Evolutionary conservation across 2,797 vertebrate species (phyloP), one percentile per base, ranked within the genome.

Genomic region (Heterohyrax brucei): DNA sequence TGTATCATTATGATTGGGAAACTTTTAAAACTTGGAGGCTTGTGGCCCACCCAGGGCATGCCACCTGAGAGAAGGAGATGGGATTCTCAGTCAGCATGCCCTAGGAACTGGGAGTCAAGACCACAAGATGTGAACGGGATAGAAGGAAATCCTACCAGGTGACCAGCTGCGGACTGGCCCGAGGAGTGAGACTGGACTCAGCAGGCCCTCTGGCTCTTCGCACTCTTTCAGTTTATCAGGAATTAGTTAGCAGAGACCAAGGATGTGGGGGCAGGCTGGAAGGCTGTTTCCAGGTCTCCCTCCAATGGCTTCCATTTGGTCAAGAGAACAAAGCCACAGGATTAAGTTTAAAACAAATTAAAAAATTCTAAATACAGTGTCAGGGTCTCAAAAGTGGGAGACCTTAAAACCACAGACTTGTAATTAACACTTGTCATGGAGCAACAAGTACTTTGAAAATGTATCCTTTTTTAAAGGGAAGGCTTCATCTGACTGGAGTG

Each of bases 351-450:
- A 85, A 93, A 10, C 26, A 86, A 94, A 93, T 39, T 87, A 0
- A 75, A 70, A 83, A 89, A 21, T 19, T 90, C 24, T 92, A 96
- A 72, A 39, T 39, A 39, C 48, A 64, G 8, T 46, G 19, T 86
- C 64, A 68, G 82, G 59, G 44, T 90, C 22, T 87, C 62, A 76
- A 90, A 94, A 75, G 24, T 68, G 64, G 76, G 75, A 87, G 56
- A 94, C 68, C 44, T 91, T 6, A 70, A 87, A 81, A 44, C 24
- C 61, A 95, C 19, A 87, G 72, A 59, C 16, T 81, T 76, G 7
- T 92, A 92, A 88, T 24, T 92, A 75, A 48, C 75, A 66, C 93
- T 93, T 91, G 79, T 95, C 86, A 89, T 22, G 18, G 81, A 92
- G 83, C 61, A 89, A 64, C 83, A 75, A 83, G 46, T 76, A 53